phyloP scores from a whole-genome alignment of 2,797 vertebrate genomes.

The Carcharodon carcharias region DNA sequence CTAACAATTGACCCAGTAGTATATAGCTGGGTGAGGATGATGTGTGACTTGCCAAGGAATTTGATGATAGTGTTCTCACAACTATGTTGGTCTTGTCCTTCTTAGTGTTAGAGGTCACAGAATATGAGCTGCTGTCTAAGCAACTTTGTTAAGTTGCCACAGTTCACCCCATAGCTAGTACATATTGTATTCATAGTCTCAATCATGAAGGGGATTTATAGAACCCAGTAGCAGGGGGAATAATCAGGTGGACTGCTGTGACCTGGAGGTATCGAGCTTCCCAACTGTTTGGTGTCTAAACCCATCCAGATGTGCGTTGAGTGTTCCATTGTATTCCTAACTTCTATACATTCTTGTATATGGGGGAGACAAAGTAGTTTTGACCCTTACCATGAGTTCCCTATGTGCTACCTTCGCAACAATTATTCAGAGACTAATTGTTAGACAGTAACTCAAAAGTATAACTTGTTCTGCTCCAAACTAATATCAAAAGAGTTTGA shows the following conservation, averaged over 20 bases:
- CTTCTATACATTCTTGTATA: not conserved
- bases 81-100: not conserved
- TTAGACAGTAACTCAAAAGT: not conserved
- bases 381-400: not conserved
- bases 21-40: not conserved
- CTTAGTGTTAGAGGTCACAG: not conserved
- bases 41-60: not conserved
- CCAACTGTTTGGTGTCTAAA: not conserved
- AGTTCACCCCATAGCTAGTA: not conserved
- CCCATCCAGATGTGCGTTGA: not conserved
- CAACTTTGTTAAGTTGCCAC: not conserved
- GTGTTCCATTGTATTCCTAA: not conserved
- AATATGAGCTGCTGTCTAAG: not conserved
- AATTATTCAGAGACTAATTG: not conserved
- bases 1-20: not conserved
- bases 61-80: not conserved
- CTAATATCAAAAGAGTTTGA: not conserved
- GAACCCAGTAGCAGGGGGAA: not conserved
- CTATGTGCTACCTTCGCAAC: not conserved
- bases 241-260: not conserved
- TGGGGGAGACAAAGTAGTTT: not conserved
- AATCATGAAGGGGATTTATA: not conserved
- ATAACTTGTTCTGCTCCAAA: conserved; percentile 37
- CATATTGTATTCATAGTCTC: not conserved
- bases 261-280: not conserved